Evolutionary conservation across 2,888 invertebrate genomes (phyloP).

Genomic region (Sturmia bella): DNA sequence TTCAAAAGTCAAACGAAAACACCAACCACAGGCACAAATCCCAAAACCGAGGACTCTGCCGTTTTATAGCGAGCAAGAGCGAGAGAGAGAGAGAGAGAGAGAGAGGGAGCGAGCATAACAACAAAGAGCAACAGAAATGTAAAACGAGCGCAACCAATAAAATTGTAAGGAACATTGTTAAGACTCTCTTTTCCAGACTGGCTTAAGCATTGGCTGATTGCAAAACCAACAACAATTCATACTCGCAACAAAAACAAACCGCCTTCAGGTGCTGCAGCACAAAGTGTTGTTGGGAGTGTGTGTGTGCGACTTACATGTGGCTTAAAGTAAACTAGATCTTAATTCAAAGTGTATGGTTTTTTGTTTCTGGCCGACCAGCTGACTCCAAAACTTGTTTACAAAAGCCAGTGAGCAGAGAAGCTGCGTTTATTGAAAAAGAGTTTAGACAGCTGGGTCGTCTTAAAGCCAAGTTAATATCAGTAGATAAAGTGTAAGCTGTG

Average conservation of each 20-base stretch:
- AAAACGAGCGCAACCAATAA: constrained; percentile 52
- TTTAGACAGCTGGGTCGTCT: constrained; percentile 29
- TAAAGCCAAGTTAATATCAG: constrained; percentile 53
- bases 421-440: constrained; percentile 42
- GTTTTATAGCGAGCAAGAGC: background rate
- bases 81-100: background rate
- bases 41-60: constrained; percentile 30
- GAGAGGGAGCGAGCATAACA: background rate
- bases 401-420: constrained; percentile 55
- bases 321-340: constrained; percentile 59
- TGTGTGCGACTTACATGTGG: constrained; percentile 17
- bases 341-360: constrained; percentile 55
- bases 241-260: constrained; percentile 37
- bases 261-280: constrained; percentile 50
- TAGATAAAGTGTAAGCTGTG: constrained; percentile 58
- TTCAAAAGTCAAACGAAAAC: constrained; percentile 16
- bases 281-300: constrained; percentile 13
- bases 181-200: constrained; percentile 27
- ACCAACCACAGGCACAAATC: constrained; percentile 1
- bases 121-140: constrained; percentile 9
- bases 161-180: constrained; percentile 24
- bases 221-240: constrained; percentile 28
- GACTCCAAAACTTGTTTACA: constrained; percentile 65
- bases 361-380: constrained; percentile 58
- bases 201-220: constrained; percentile 61